Conservation (phyloP, 2,888 invertebrate species). For the Lepidocyrtoides sp. region DNA sequence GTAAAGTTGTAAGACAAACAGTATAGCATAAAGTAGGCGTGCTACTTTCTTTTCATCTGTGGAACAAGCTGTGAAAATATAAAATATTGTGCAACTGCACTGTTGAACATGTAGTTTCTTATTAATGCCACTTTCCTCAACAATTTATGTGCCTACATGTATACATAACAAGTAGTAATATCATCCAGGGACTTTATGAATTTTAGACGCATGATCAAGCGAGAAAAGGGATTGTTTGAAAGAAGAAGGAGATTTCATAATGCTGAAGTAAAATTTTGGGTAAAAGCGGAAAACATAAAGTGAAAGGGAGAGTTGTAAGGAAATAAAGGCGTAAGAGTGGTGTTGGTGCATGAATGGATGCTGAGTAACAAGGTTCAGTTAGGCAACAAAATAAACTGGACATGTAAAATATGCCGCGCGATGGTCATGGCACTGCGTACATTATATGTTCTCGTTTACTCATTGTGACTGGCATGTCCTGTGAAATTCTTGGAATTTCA, state of each 20-base stretch:
- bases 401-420: constrained; percentile 15
- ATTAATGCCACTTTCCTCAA: no score
- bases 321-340: not conserved
- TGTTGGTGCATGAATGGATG: not conserved
- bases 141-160: not conserved
- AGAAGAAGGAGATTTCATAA: not conserved
- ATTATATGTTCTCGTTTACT: constrained; percentile 1
- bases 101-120: not conserved
- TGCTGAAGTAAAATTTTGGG: constrained; percentile 35
- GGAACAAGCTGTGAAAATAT: constrained; percentile 31
- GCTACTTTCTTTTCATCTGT: not conserved
- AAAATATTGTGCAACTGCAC: not conserved
- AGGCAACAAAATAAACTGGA: constrained; percentile 10
- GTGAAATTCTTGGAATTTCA: not conserved
- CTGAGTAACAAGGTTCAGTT: constrained; percentile 3
- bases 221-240: not conserved
- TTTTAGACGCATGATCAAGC: not conserved
- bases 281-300: constrained; percentile 16
- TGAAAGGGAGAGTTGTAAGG: constrained; percentile 22
- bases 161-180: not conserved
- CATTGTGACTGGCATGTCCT: not conserved
- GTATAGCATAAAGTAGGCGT: not conserved
- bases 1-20: constrained; percentile 45
- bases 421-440: not conserved
- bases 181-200: not conserved